Conservation (phyloP, 2,888 invertebrate species). For the Heliconius ismenius region DNA sequence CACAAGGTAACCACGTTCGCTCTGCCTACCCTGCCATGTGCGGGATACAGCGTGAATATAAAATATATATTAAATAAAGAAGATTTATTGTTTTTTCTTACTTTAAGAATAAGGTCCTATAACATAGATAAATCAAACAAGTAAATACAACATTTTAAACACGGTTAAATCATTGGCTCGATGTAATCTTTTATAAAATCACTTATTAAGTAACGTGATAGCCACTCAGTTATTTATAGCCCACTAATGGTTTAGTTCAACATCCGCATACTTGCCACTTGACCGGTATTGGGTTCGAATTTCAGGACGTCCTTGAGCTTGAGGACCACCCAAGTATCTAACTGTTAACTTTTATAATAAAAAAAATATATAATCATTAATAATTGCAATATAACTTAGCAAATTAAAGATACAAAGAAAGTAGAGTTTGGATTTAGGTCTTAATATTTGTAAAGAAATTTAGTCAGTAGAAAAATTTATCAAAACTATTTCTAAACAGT, state of each 20-base stretch:
- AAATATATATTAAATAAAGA: too few relatives aligned
- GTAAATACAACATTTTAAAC: neutral
- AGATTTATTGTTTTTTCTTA: too few relatives aligned
- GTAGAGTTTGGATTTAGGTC: neutral
- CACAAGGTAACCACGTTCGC: too few relatives aligned
- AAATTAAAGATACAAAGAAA: neutral
- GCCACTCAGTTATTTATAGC: neutral
- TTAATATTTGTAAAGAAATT: too few relatives aligned
- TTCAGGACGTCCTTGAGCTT: conserved; percentile 13
- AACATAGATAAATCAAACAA: too few relatives aligned
- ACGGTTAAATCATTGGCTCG: neutral
- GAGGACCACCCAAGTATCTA: conserved; percentile 10
- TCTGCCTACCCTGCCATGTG: too few relatives aligned
- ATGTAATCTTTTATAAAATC: conserved; percentile 8
- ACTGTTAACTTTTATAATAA: neutral
- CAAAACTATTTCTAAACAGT: too few relatives aligned
- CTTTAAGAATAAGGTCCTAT: too few relatives aligned
- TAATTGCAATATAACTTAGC: neutral
- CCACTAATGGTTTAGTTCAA: conserved; percentile 8
- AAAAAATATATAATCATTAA: neutral
- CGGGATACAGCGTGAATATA: too few relatives aligned
- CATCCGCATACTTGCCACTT: conserved; percentile 23
- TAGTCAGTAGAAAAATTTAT: too few relatives aligned
- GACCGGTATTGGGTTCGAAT: conserved; percentile 15
- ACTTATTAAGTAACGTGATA: neutral